Evolutionary conservation across 2,797 vertebrate genomes (phyloP), one percentile per base, ranked within the genome.

Genomic region (Pelobates cultripes): DNA sequence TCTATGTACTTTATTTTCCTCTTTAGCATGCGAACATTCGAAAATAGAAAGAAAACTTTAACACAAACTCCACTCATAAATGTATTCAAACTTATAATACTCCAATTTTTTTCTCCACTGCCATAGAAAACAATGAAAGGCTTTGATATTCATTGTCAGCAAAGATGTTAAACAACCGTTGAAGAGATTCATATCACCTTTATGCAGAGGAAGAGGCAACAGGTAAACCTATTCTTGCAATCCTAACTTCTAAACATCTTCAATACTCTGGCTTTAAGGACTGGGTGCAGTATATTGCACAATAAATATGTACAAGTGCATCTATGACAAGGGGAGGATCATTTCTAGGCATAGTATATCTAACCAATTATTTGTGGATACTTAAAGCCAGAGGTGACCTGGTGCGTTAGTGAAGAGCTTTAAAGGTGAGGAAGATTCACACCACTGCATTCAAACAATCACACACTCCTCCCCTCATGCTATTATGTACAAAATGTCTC

Each of bases 21-120:
- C 72, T 79, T 70, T 67, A 70, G 73, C 82, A 84, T 84, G 82
- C 82, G 28, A 79, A 79, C 77, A 76, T 79, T 84, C 77, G 44
- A 74, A 79, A 84, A 79, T 71, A 76, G 53, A 84, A 79, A 72
- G 61, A 67, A 43, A 77, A 83, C 42, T 69, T 53, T 55, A 67
- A 72, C 41, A 78, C 17, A 64, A 75, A 64, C 13, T 45, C 72
- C 28, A 45, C 44, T 41, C 40, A 3, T 61, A 74, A 17, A 61
- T 73, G 17, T 69, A 68, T 60, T n/a, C 47, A 73, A 77, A 78
- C 17, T 41, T 44, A 4, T 57, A 68, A 14, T 40, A 47, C 68
- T 77, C 42, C 63, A 41, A 75, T 68, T 70, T 43, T 45, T 67
- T 40, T 57, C 61, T 73, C 71, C 17, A 70, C 45, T 75, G 75